Conservation (phyloP, 2,797 vertebrate genomes). For the Halcyon badia region DNA sequence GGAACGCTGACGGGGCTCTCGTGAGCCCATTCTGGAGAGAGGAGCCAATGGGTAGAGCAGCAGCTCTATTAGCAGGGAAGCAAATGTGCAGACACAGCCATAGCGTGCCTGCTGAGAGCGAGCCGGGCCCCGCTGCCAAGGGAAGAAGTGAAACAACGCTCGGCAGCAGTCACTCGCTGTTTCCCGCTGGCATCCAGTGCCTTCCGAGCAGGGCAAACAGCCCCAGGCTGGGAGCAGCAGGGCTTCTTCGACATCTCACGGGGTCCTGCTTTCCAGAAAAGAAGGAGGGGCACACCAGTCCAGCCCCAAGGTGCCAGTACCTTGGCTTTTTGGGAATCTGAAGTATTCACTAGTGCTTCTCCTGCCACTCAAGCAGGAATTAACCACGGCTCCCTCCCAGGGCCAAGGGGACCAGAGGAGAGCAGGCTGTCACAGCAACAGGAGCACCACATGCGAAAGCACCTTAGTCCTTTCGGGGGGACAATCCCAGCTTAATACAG, state of each 20-base stretch:
- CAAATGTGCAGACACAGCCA: not conserved
- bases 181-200: not conserved
- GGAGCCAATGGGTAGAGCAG: conserved; percentile 9
- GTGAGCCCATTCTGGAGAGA: not conserved
- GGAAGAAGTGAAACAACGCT: rapidly evolving
- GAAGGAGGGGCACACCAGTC: rapidly evolving
- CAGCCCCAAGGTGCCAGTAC: not conserved
- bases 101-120: rapidly evolving
- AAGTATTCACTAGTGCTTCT: not conserved
- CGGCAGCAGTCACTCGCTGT: rapidly evolving
- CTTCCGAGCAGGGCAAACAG: not conserved
- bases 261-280: not conserved
- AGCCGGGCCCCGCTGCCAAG: not conserved
- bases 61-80: conserved; percentile 12
- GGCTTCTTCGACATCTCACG: rapidly evolving
- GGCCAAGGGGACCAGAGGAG: rapidly evolving
- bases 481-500: not conserved
- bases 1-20: not conserved
- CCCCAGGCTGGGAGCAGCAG: not conserved
- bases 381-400: rapidly evolving
- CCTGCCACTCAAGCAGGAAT: not conserved
- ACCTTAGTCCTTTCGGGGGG: not conserved
- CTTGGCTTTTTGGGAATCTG: not conserved
- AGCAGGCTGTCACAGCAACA: not conserved
- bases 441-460: not conserved